Evolutionary conservation across 2,113 vertebrate genomes (phyloP), one percentile per base, ranked within the genome.

Genomic region (Pyrgilauda ruficollis): DNA sequence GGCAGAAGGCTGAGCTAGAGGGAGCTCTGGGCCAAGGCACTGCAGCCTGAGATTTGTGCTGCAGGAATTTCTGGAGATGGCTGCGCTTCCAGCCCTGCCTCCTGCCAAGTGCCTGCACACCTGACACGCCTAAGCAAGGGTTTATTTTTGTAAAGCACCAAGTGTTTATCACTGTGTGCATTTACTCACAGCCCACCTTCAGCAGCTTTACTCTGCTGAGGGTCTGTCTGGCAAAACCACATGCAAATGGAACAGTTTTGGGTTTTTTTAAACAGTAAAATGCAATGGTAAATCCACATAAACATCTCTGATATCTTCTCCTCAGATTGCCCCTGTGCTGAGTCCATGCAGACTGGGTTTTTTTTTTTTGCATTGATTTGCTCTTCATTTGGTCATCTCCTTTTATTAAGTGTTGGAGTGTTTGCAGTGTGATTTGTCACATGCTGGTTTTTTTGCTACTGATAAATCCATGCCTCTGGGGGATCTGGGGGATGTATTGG

Each of bases 1-100:
- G 55, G 76, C 81, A 92, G 75, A 58, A 92, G 61, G 79, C 88
- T 94, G 92, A 92, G 96, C 92, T 93, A 93, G 94, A 92, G 96
- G 92, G 96, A 97, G 94, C 95, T 95, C 69, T 95, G 96, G 88
- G 92, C 89, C 81, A 84, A 77, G 31, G 79, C 67, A 18, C 84
- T 92, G 92, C 90, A 93, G 63, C 41, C 91, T 75, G 58, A 61
- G 86, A 3, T 44, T 56, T 76, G 50, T 63, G 84, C 87, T 94
- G 87, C 81, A 89, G 84, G 64, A 84, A 55, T 91, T 83, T 46
- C 35, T 28, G 50, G 87, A 3, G 19, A 50, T 63, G 82, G 53
- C 39, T 83, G 86, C 1, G 0, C 70, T 95, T 58, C 63, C 58
- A 78, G 85, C 61, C 58, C 68, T 77, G 74, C 75, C 56, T 79